These are phyloP conservation scores for Tapirus terrestris DNA, from an alignment of 2,113 vertebrate genomes.

Conservation along the genomic window DNA sequence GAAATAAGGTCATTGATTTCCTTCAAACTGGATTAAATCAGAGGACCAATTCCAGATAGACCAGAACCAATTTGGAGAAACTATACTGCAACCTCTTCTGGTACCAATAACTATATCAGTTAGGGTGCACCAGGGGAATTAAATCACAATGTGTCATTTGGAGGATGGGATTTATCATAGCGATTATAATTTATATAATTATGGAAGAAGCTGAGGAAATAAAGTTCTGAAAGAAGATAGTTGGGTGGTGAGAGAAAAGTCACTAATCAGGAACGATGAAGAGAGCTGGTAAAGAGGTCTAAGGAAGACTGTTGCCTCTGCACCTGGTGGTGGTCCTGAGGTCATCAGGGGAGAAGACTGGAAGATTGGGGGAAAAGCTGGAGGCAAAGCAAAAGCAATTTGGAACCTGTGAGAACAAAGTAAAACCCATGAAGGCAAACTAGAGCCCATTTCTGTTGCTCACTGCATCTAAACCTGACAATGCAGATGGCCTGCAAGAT, in stretches of 20 bases:
- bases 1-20: background rate
- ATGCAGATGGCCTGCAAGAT: background rate
- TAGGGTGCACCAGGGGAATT: accelerated
- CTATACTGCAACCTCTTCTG: background rate
- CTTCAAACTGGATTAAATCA: background rate
- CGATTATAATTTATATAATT: background rate
- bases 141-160: background rate
- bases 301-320: background rate
- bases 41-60: background rate
- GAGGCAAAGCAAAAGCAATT: background rate
- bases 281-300: background rate
- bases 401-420: background rate
- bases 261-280: background rate
- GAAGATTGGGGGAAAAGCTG: background rate
- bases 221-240: background rate
- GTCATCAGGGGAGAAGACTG: background rate
- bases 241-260: background rate
- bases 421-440: background rate
- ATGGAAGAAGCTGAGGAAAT: background rate
- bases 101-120: background rate
- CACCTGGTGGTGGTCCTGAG: background rate
- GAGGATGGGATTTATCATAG: background rate
- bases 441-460: background rate
- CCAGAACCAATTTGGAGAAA: background rate
- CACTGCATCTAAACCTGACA: background rate